phyloP scores from a whole-genome alignment of 2,797 vertebrate species.

The Pteronotus mesoamericanus region DNA sequence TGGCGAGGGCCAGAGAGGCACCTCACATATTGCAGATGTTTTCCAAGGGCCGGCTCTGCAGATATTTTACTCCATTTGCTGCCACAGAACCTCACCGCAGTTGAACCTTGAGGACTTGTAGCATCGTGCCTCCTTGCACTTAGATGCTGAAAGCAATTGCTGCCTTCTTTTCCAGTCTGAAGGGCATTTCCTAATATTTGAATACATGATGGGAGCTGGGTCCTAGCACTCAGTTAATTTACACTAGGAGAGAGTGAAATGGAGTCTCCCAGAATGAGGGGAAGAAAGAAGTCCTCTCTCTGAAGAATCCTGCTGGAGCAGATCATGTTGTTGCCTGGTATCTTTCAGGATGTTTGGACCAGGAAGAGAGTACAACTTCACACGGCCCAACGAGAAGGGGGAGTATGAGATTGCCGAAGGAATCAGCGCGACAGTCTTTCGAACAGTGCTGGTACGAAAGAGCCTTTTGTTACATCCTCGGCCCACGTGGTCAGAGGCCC shows the following conservation, averaged over 20 bases:
- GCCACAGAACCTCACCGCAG: background rate
- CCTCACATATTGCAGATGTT: background rate
- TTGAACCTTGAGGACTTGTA: background rate
- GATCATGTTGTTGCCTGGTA: background rate
- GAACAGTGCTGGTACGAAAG: constrained; percentile 83
- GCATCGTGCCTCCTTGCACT: background rate
- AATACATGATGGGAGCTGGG: background rate
- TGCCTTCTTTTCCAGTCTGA: background rate
- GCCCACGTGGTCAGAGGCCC: background rate
- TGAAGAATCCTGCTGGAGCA: background rate
- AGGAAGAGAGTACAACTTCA: constrained; percentile 86
- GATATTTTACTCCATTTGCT: background rate
- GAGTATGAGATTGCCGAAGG: constrained; percentile 87
- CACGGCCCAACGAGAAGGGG: constrained; percentile 85
- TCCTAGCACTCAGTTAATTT: background rate
- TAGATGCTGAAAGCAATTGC: background rate
- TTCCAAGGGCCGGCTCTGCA: background rate
- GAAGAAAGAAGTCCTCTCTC: background rate
- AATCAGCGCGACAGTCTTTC: constrained; percentile 85
- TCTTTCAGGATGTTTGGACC: constrained; percentile 87
- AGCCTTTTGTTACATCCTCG: background rate
- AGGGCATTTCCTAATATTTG: background rate
- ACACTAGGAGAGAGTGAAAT: background rate
- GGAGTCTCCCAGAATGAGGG: background rate
- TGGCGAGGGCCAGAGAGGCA: background rate